These are phyloP conservation scores for Trinorchestia longiramus DNA, from an alignment of 1,140 invertebrate genomes.

Conservation along the genomic window DNA sequence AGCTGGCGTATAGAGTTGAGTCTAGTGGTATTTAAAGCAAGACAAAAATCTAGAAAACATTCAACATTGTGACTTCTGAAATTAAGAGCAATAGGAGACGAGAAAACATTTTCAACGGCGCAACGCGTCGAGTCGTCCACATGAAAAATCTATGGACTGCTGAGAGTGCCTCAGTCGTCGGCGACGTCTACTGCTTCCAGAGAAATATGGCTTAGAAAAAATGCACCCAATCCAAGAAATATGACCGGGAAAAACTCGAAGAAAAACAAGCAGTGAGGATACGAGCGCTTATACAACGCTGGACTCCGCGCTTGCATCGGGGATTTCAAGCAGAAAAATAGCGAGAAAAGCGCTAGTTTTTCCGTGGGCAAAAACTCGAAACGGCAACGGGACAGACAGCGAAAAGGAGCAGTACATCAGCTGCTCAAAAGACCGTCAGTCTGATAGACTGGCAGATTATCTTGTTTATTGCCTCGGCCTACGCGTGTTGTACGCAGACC, in stretches of 20 bases:
- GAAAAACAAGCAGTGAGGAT: conserved; percentile 16
- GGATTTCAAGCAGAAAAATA: background rate
- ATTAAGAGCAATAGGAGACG: background rate
- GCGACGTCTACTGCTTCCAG: background rate
- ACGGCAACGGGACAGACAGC: background rate
- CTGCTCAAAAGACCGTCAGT: conserved; percentile 16
- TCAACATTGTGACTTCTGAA: background rate
- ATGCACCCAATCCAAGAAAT: conserved; percentile 35
- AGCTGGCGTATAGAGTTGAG: background rate
- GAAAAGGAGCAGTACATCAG: conserved; percentile 35
- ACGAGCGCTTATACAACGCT: background rate
- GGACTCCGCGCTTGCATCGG: background rate
- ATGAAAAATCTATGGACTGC: background rate
- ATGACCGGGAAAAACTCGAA: conserved; percentile 17
- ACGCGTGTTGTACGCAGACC: background rate
- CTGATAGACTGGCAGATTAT: conserved; percentile 35
- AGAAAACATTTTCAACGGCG: background rate
- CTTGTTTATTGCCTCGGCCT: conserved; percentile 3
- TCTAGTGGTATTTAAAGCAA: background rate
- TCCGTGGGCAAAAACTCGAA: conserved; percentile 4
- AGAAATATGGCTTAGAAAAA: conserved; percentile 36
- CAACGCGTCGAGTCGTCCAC: background rate
- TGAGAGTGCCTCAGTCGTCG: background rate
- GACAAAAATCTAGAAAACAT: background rate
- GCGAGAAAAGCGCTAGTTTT: background rate